These are phyloP conservation scores for Sylvia atricapilla DNA, from an alignment of 2,113 vertebrate genomes.

Conservation along the genomic window DNA sequence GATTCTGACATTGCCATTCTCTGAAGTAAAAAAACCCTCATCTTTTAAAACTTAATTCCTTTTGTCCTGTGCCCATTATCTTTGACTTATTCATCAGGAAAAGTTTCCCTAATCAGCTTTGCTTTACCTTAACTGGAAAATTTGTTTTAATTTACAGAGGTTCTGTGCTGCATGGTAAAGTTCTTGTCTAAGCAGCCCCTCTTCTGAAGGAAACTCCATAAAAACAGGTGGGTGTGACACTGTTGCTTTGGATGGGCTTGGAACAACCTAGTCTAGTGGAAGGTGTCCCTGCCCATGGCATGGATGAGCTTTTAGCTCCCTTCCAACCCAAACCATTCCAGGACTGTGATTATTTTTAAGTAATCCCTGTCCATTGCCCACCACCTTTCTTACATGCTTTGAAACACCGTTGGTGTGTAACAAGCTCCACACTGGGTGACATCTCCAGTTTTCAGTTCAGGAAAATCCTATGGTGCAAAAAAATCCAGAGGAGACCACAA, in stretches of 20 bases:
- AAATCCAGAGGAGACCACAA: fast-evolving
- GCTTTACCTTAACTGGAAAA: background rate
- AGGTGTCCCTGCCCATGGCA: background rate
- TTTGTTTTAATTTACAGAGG: background rate
- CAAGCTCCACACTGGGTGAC: fast-evolving
- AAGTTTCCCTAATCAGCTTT: background rate
- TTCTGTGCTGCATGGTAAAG: background rate
- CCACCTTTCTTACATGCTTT: fast-evolving
- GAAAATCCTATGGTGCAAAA: background rate
- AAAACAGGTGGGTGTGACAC: background rate
- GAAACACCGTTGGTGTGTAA: fast-evolving
- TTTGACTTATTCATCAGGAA: background rate
- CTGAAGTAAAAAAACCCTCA: background rate
- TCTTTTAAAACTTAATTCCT: background rate
- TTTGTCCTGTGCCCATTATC: background rate
- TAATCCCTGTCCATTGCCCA: background rate
- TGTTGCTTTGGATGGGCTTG: background rate
- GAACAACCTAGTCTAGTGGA: background rate
- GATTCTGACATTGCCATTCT: background rate
- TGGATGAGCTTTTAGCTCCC: background rate
- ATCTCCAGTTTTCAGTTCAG: background rate
- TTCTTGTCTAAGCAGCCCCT: background rate
- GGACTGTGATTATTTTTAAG: background rate
- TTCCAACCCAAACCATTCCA: background rate
- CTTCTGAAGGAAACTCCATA: background rate